These are phyloP conservation scores for Nestor notabilis DNA, from an alignment of 2,113 vertebrate species.

Conservation along the genomic window DNA sequence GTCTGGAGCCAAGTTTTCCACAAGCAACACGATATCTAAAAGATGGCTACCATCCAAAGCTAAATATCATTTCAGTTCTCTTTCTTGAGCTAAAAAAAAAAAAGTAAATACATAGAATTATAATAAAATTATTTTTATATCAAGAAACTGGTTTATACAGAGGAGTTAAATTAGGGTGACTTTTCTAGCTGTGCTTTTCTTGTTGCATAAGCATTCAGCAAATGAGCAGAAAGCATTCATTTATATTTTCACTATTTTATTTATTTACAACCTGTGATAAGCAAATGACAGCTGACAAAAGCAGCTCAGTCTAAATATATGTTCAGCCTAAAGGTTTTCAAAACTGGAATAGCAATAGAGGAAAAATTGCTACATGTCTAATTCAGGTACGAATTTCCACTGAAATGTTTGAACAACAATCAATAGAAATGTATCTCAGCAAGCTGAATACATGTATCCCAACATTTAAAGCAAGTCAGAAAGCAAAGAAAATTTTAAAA, in stretches of 20 bases:
- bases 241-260: not conserved
- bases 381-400: not conserved
- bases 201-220: not conserved
- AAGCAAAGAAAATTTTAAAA: not conserved
- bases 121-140: not conserved
- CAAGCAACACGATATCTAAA: not conserved
- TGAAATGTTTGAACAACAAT: not conserved
- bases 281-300: not conserved
- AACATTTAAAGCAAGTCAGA: not conserved
- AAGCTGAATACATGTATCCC: not conserved
- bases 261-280: not conserved
- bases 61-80: not conserved
- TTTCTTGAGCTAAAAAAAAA: not conserved
- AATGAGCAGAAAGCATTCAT: not conserved
- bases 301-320: not conserved
- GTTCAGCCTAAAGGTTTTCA: not conserved
- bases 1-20: constrained; percentile 10
- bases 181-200: not conserved
- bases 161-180: not conserved
- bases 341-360: not conserved
- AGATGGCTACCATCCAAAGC: constrained; percentile 11
- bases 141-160: not conserved
- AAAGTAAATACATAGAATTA: not conserved
- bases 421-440: not conserved
- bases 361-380: not conserved